These are phyloP conservation scores for Acanthisitta chloris DNA, from an alignment of 2,113 vertebrate species.

Conservation along the genomic window DNA sequence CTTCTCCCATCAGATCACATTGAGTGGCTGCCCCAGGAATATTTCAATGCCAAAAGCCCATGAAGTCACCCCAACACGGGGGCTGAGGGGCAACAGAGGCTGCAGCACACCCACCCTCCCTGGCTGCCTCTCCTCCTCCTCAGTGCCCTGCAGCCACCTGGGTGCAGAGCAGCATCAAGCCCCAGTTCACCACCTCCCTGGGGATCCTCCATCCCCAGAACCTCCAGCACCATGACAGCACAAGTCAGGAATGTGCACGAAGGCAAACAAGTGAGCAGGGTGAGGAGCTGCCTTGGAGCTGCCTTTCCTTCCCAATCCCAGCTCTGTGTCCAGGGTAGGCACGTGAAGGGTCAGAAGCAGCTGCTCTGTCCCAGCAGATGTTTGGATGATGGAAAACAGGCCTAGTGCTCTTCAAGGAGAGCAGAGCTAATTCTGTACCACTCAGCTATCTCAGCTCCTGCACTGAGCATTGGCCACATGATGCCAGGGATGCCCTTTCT, in stretches of 20 bases:
- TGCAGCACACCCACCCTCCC: too few relatives aligned
- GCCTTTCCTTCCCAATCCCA: neutral
- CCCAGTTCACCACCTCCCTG: neutral
- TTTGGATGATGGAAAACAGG: neutral
- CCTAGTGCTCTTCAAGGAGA: neutral
- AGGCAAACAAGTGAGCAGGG: neutral
- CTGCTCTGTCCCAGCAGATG: neutral
- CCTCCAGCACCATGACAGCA: neutral
- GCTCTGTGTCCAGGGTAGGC: neutral
- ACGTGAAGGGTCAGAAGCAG: neutral
- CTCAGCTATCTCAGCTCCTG: neutral
- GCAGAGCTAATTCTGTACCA: accelerated
- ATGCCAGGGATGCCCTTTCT: neutral
- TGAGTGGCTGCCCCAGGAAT: too few relatives aligned
- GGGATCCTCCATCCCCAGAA: neutral
- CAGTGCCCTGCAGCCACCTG: too few relatives aligned
- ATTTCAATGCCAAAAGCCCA: too few relatives aligned
- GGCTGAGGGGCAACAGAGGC: too few relatives aligned
- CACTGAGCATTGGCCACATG: accelerated
- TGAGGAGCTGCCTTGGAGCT: neutral
- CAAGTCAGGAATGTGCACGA: neutral
- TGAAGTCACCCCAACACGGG: too few relatives aligned
- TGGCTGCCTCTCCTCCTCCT: too few relatives aligned
- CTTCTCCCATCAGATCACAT: neutral
- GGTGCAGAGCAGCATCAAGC: too few relatives aligned